These are phyloP conservation scores for Riptortus pedestris DNA, from an alignment of 1,140 invertebrate species.

Conservation along the genomic window DNA sequence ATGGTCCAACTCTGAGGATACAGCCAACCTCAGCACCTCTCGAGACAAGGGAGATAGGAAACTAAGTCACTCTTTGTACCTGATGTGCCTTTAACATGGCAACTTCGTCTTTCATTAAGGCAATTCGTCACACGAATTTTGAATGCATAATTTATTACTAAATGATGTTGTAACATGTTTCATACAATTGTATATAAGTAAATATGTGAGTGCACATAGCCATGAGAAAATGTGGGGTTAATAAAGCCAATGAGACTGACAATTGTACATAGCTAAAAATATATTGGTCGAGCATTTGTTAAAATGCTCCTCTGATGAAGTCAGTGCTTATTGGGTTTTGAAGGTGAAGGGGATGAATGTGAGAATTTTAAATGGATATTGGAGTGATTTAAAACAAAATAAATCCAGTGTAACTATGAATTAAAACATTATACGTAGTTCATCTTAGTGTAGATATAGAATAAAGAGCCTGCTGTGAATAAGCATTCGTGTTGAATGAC, in stretches of 20 bases:
- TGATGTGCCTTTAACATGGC: constrained; percentile 5
- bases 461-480: constrained; percentile 5
- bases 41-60: constrained; percentile 23
- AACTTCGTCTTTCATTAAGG: background rate
- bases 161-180: background rate
- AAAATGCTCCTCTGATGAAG: background rate
- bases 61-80: constrained; percentile 14
- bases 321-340: background rate
- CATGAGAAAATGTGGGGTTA: no score
- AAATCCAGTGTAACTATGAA: no score
- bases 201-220: no score
- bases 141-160: background rate
- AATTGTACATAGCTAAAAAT: background rate
- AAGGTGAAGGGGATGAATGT: background rate
- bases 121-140: background rate
- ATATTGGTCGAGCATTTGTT: background rate
- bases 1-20: constrained; percentile 8
- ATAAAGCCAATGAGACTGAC: background rate
- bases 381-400: no score
- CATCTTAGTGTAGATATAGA: background rate
- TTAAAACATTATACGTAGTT: background rate
- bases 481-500: background rate
- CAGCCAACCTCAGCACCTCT: constrained; percentile 28
- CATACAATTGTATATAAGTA: no score
- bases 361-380: no score